Base-by-base conservation (phyloP, 2,113 vertebrate species). In the Carlito syrichta region DNA sequence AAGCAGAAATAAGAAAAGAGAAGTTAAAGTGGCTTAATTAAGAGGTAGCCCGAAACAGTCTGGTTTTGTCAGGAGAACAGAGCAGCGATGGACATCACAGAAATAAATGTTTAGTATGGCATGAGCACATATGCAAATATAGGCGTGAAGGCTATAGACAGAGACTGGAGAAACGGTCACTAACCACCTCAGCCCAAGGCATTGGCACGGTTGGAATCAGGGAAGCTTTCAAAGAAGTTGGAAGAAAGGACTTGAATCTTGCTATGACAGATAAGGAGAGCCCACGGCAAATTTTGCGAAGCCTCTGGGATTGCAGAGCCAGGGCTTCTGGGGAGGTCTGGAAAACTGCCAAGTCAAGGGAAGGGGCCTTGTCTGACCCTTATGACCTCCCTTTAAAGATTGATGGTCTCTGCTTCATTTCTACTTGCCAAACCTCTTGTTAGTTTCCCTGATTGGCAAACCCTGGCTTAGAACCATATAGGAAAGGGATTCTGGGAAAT, bases 21-120 rank as follows among this genome's bases (percentile, higher is more conserved):
- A 96, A 83, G 78, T 9, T 94, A 76, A 89, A 93, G 73, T 38
- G 50, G 20, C 84, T 97, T 91, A 94, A 97, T 98, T 97, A 92
- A 95, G 93, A 97, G 50, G 35, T 96, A 96, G 95, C 52, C 84
- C 95, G 85, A 35, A 87, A 60, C 12, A 86, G 25, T 81, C 68
- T 77, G 10, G 62, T 76, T 63, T 20, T 62, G 19, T 91, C 20
- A 71, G 25, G n/a, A 76, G 76, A 71, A 56, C 12, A 91, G 27
- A 88, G 35, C 27, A 60, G 19, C 1, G 66, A 17, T 19, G 50
- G 73, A 93, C 62, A 54, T 32, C 2, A 2, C 0, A 22, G 60
- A 52, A 8, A 7, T 78, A 10, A 93, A 93, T 4, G 20, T 95
- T 78, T 58, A 77, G n/a, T 66, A 35, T 0, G 9, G 45, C 35